A percentile compares a stretch with the other conserved stretches of the same genome.
phyloP scores from a whole-genome alignment of 2,113 vertebrate species.

The Rhinoderma darwinii region DNA sequence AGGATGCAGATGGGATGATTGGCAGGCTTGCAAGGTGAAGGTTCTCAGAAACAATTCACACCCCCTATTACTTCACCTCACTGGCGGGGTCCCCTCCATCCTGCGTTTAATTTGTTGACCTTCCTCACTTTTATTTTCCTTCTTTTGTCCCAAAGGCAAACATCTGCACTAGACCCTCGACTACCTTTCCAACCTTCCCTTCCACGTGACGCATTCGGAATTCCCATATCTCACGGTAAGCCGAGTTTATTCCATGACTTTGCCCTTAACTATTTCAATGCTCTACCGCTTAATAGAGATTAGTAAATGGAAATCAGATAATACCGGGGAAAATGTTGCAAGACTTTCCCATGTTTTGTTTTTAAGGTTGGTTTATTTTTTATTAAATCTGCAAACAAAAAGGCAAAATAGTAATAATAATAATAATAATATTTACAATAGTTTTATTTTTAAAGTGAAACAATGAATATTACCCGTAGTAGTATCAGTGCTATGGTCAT shows the following conservation, averaged over 20 bases:
- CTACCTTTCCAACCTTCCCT: slow-evolving; percentile 33
- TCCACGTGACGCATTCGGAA: slow-evolving; percentile 24
- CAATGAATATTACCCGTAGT: neutral
- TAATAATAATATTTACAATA: neutral
- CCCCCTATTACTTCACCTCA: slow-evolving; percentile 36
- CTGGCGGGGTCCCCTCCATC: slow-evolving; percentile 18
- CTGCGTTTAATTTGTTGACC: slow-evolving; percentile 37
- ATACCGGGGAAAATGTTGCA: neutral
- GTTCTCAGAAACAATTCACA: slow-evolving; percentile 22
- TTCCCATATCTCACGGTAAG: slow-evolving; percentile 42
- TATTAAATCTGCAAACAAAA: neutral
- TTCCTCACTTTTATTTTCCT: slow-evolving; percentile 36
- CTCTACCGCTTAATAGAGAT: neutral
- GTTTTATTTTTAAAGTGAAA: neutral
- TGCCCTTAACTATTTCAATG: slow-evolving; percentile 8
- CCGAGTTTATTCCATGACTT: neutral
- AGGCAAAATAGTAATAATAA: neutral
- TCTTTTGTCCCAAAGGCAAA: slow-evolving; percentile 34
- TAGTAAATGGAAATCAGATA: neutral
- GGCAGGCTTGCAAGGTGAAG: slow-evolving; percentile 29
- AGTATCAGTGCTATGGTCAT: neutral
- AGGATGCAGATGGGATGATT: slow-evolving; percentile 13
- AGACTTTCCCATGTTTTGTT: neutral
- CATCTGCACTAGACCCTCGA: slow-evolving; percentile 13
- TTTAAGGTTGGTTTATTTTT: neutral